Evolutionary conservation across 2,888 invertebrate genomes (phyloP).

Genomic region (Sesia bembeciformis): DNA sequence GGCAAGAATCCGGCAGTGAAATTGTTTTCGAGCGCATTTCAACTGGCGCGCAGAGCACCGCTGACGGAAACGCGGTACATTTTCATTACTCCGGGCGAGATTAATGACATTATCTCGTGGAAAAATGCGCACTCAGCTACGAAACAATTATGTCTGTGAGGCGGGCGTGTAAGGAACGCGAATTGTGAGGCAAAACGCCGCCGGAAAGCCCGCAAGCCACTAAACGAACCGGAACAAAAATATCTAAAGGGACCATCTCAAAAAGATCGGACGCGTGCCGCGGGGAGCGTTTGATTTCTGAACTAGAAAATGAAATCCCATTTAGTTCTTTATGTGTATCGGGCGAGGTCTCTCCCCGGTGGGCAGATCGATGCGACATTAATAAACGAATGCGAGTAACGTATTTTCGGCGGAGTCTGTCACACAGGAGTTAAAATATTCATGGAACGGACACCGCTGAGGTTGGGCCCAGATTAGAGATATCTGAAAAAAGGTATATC

Average conservation of each 20-base stretch:
- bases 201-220: slow-evolving; percentile 16
- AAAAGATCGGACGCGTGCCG: slow-evolving; percentile 35
- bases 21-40: slow-evolving; percentile 11
- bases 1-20: slow-evolving; percentile 26
- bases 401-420: slow-evolving; percentile 45
- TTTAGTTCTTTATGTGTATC: slow-evolving; percentile 41
- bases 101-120: slow-evolving; percentile 58
- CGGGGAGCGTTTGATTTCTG: slow-evolving; percentile 57
- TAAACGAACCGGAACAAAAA: slow-evolving; percentile 40
- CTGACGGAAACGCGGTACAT: slow-evolving; percentile 34
- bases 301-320: slow-evolving; percentile 68
- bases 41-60: slow-evolving; percentile 11
- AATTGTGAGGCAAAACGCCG: slow-evolving; percentile 10
- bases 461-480: slow-evolving; percentile 46
- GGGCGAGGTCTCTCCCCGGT: slow-evolving; percentile 30
- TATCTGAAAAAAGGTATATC: slow-evolving; percentile 41
- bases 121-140: slow-evolving; percentile 49
- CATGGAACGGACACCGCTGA: slow-evolving; percentile 49
- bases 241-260: slow-evolving; percentile 34
- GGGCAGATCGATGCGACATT: slow-evolving; percentile 52
- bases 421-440: slow-evolving; percentile 61
- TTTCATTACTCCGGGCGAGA: slow-evolving; percentile 51
- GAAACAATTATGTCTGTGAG: slow-evolving; percentile 47
- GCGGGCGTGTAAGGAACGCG: slow-evolving; percentile 16
- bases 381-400: slow-evolving; percentile 53